phyloP scores from a whole-genome alignment of 23 tunicate genomes.

The Aplidium turbinatum region DNA sequence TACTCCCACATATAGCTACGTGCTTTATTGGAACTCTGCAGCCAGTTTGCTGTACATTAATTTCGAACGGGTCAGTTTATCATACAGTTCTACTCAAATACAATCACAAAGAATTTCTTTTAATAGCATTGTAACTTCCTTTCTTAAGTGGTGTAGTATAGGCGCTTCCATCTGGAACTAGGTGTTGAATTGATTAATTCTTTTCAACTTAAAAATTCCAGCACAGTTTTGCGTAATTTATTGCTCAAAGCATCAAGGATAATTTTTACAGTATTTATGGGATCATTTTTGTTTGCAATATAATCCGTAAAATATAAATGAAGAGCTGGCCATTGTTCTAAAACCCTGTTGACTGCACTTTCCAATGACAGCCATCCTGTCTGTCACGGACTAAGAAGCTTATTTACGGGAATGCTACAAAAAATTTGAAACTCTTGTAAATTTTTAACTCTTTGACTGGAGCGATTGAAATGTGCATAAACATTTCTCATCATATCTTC shows the following conservation, averaged over 20 bases:
- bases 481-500: no score
- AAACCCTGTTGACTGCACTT: slow-evolving; percentile 8
- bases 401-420: not conserved
- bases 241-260: slow-evolving; percentile 5
- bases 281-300: slow-evolving; percentile 5
- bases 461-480: no score
- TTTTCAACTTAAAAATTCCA: not conserved
- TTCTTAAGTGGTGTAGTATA: no score
- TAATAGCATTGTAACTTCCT: not conserved
- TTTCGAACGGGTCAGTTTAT: no score
- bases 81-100: not conserved
- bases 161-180: slow-evolving; percentile 5
- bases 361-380: slow-evolving; percentile 4
- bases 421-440: no score
- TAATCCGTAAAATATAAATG: slow-evolving; percentile 1
- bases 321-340: slow-evolving; percentile 6
- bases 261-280: not conserved
- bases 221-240: not conserved
- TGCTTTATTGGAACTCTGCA: no score
- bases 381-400: slow-evolving; percentile 3
- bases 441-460: no score
- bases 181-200: slow-evolving; percentile 3
- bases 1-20: no score
- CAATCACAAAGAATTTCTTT: slow-evolving; percentile 2
- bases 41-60: no score